Percentiles rank a stretch among this genome's conserved stretches.
These are phyloP conservation scores for Drosophila nebulosa DNA, from an alignment of 1,140 invertebrate species.

Conservation along the genomic window DNA sequence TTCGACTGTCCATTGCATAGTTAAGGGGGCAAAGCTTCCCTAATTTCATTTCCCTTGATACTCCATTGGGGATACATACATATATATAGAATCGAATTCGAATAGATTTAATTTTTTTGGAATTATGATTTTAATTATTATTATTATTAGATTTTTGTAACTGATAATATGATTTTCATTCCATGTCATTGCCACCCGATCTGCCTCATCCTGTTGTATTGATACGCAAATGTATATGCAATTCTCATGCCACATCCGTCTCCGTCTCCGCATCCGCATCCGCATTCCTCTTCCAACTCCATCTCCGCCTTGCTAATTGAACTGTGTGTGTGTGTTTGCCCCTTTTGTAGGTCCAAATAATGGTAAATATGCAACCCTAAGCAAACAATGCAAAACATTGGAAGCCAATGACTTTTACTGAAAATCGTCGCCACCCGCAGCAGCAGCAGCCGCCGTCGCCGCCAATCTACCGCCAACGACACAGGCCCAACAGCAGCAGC, in stretches of 20 bases:
- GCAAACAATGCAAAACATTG: conserved; percentile 96
- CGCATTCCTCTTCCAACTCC: conserved; percentile 50
- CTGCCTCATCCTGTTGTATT: neutral
- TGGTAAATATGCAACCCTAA: conserved; percentile 94
- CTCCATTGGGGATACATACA: no score
- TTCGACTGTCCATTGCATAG: no score
- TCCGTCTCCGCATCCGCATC: conserved; percentile 49
- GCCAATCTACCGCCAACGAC: conserved; percentile 58
- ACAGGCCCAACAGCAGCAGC: conserved; percentile 58
- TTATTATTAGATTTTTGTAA: neutral
- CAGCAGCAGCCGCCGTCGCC: conserved; percentile 63
- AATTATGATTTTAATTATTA: neutral
- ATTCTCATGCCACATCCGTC: conserved; percentile 29
- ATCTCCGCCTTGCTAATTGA: conserved; percentile 72
- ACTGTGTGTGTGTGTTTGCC: conserved; percentile 55
- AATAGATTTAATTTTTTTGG: neutral
- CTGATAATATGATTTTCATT: conserved; percentile 17
- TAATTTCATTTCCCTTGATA: no score
- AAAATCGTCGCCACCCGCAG: conserved; percentile 85
- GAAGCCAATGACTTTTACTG: conserved; percentile 97
- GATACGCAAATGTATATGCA: conserved; percentile 20
- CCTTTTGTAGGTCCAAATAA: conserved; percentile 84
- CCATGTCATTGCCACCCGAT: conserved; percentile 18
- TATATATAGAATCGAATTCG: no score
- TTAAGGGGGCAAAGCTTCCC: no score